Evolutionary conservation across 2,113 vertebrate species (phyloP), one percentile per base, ranked within the genome.

Genomic region (Promerops cafer): DNA sequence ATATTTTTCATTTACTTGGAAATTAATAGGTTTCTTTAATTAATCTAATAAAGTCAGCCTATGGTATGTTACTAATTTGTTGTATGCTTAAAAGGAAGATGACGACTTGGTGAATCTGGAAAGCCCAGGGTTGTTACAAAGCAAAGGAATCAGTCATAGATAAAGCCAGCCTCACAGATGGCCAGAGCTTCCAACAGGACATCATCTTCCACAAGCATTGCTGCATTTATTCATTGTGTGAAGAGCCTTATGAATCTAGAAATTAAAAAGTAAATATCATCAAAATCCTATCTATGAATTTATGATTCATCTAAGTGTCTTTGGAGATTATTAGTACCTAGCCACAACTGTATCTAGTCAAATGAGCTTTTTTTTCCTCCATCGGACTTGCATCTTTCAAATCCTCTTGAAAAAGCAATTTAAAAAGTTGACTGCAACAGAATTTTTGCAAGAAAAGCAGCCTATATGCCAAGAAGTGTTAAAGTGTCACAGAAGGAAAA

Each of bases 21-120:
- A 98, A 98, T 97, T 96, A 97, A 96, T 97, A 96, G 77, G 45
- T 96, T 93, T 90, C 45, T 91, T 94, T 97, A 97, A 97, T 97
- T 96, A 98, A 97, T 92, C 93, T 94, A 97, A 97, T 97, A 96
- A 97, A 95, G 79, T n/a, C 69, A 85, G 74, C 61, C 80, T 89
- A 68, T 86, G 47, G 21, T 92, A 74, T 40, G 24, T 84, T 86
- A 70, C 83, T 93, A 87, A 94, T 89, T 50, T 76, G 16, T 54
- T 80, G 23, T 59, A 19, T 52, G 39, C 80, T 95, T 91, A 75
- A 88, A 85, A 72, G 30, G 69, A 96, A 96, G 92, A 92, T 92
- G 93, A 75, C 3, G 4, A 77, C 52, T 77, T 83, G 60, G 79
- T 90, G 77, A 88, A 93, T 95, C 59, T 93, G 63, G 75, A 96